These are phyloP conservation scores for Hypothenemus hampei DNA, from an alignment of 1,140 invertebrate genomes.

Conservation along the genomic window DNA sequence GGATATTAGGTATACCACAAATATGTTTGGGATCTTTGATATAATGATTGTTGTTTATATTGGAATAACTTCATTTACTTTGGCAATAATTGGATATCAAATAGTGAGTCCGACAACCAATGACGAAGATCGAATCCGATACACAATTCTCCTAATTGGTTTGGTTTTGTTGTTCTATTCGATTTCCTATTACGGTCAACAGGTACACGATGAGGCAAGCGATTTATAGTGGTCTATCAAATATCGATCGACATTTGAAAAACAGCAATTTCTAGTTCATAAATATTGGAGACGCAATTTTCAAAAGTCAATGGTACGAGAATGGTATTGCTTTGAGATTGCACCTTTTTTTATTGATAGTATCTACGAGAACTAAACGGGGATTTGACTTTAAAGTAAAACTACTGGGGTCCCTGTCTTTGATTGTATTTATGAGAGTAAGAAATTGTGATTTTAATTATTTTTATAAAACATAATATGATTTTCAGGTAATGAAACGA, in stretches of 20 bases:
- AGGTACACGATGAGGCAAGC: constrained; percentile 7
- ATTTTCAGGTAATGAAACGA: constrained; percentile 7
- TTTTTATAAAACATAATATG: not conserved
- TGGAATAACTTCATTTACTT: constrained; percentile 12
- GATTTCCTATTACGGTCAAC: constrained; percentile 9
- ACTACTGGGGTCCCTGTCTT: not conserved
- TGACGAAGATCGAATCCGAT: constrained; percentile 8
- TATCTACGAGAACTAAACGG: not conserved
- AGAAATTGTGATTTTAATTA: not conserved
- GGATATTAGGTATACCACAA: constrained; percentile 7
- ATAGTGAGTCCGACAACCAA: constrained; percentile 1
- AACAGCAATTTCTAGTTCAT: constrained; percentile 7
- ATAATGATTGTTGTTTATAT: constrained; percentile 7
- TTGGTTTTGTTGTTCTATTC: constrained; percentile 12
- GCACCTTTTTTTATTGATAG: not conserved
- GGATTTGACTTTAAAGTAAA: not conserved
- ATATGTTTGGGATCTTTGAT: not conserved
- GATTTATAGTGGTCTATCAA: not conserved
- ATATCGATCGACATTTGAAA: not conserved
- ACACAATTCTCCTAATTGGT: constrained; percentile 9
- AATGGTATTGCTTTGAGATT: not conserved
- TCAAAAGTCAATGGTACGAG: constrained; percentile 13
- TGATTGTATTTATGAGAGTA: constrained; percentile 1
- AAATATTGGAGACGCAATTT: constrained; percentile 8
- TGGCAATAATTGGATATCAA: constrained; percentile 12